Evolutionary conservation across 2,888 invertebrate genomes (phyloP).

Genomic region (Brachyptera risi): DNA sequence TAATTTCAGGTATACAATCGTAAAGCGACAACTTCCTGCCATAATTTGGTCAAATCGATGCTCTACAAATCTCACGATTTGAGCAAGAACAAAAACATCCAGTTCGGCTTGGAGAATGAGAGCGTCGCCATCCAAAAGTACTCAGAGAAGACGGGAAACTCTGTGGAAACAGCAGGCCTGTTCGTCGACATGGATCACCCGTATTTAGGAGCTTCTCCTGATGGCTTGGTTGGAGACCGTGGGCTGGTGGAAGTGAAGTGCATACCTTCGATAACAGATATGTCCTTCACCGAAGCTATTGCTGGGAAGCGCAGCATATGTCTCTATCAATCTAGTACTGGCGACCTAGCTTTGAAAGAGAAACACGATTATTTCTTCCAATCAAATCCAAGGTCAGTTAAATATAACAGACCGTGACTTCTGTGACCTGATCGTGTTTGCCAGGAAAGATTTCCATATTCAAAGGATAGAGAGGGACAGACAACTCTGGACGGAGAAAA

Average conservation of each 20-base stretch:
- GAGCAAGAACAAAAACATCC: neutral
- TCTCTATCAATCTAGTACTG: neutral
- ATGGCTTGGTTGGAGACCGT: neutral
- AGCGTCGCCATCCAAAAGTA: neutral
- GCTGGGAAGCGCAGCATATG: neutral
- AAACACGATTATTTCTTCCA: neutral
- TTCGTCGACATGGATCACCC: neutral
- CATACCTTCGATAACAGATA: neutral
- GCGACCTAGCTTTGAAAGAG: too few relatives aligned
- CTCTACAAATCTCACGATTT: neutral
- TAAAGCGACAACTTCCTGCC: neutral
- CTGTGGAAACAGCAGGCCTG: neutral
- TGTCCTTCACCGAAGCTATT: neutral
- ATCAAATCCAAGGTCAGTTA: neutral
- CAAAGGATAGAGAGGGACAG: neutral
- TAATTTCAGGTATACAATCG: neutral
- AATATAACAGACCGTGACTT: neutral
- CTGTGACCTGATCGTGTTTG: neutral
- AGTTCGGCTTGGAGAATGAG: neutral
- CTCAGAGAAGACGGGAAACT: neutral
- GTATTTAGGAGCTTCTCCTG: neutral
- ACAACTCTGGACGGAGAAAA: neutral
- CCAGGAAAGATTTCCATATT: neutral
- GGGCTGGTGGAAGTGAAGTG: too few relatives aligned
- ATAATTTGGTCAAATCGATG: neutral